Percentiles rank a stretch among this genome's conserved stretches.
Evolutionary conservation across 1,140 invertebrate genomes (phyloP).

Genomic region (Leptoteleia sp.): DNA sequence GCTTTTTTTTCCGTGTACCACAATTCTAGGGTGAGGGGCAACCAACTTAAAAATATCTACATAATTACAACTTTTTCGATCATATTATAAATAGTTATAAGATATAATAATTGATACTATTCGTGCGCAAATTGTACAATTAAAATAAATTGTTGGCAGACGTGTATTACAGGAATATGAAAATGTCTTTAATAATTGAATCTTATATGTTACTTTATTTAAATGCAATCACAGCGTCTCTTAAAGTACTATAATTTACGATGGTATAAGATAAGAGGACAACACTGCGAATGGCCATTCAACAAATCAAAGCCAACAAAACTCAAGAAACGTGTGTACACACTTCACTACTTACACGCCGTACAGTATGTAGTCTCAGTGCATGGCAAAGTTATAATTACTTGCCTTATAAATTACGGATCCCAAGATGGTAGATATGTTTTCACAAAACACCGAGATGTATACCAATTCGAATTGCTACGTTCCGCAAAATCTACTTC

Average conservation of each 20-base stretch:
- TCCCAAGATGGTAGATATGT: conserved; percentile 67
- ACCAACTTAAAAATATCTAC: no score
- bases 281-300: conserved; percentile 57
- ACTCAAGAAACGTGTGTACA: conserved; percentile 60
- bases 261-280: conserved; percentile 54
- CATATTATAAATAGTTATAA: no score
- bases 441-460: conserved; percentile 50
- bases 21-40: no score
- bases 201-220: conserved; percentile 53
- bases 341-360: conserved; percentile 67
- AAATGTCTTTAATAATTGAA: conserved; percentile 44
- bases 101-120: conserved; percentile 9
- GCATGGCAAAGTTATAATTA: conserved; percentile 70
- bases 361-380: conserved; percentile 64
- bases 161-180: conserved; percentile 28
- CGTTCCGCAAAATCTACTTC: conserved; percentile 25
- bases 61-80: no score
- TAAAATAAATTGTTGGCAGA: conserved; percentile 28
- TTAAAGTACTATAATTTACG: conserved; percentile 62
- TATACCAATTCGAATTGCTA: conserved; percentile 23
- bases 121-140: conserved; percentile 12
- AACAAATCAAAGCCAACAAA: conserved; percentile 70
- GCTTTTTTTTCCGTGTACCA: no score
- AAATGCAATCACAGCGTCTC: conserved; percentile 34
- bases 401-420: conserved; percentile 71